Conservation (phyloP, 1,140 invertebrate species). For the Platorchestia sp. region DNA sequence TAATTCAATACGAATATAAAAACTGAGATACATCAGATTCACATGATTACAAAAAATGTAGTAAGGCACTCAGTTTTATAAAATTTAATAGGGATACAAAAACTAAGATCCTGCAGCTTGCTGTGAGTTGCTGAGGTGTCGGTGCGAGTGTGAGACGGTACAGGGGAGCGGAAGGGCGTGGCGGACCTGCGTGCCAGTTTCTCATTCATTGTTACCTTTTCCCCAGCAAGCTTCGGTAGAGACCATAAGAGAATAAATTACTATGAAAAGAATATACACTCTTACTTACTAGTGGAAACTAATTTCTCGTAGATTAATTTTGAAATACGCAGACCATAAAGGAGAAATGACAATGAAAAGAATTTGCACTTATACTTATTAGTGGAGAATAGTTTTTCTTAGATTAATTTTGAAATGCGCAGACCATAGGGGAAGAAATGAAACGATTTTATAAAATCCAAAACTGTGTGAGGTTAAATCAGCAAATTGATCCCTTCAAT, state of each 20-base stretch:
- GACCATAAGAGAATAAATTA: neutral
- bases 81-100: too few species aligned
- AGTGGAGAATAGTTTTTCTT: neutral
- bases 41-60: too few species aligned
- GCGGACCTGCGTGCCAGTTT: neutral
- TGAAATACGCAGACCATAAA: neutral
- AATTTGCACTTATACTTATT: neutral
- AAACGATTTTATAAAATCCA: neutral
- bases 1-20: too few species aligned
- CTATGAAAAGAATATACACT: neutral
- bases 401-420: too few species aligned
- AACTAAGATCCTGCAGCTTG: too few species aligned
- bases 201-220: neutral
- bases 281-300: neutral
- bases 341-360: neutral
- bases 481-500: neutral
- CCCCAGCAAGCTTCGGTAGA: neutral
- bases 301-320: neutral
- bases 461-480: neutral
- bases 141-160: neutral
- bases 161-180: neutral
- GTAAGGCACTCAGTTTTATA: too few species aligned
- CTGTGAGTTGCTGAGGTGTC: too few species aligned
- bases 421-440: neutral
- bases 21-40: too few species aligned